These are phyloP conservation scores for Pan troglodytes DNA, from an alignment of 2,113 vertebrate genomes.

Conservation along the genomic window DNA sequence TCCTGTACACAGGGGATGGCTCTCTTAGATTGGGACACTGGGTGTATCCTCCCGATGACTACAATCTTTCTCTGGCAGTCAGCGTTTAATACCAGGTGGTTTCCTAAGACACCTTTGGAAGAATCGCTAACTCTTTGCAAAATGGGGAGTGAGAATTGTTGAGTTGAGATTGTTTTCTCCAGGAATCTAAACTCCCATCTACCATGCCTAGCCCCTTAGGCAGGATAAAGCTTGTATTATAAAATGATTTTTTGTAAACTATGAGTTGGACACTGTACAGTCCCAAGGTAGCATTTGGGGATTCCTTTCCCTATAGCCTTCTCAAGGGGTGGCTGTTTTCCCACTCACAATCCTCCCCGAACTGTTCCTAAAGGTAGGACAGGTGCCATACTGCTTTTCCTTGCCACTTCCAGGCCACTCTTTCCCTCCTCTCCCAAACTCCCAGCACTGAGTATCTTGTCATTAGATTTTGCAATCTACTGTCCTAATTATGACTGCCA, in stretches of 20 bases:
- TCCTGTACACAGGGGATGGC: not conserved
- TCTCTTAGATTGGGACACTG: not conserved
- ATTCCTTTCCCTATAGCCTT: not conserved
- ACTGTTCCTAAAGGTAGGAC: not conserved
- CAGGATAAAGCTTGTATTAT: not conserved
- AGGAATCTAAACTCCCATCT: not conserved
- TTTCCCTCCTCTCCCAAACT: not conserved
- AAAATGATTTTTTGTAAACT: not conserved
- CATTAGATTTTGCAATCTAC: not conserved
- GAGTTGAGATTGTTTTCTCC: not conserved
- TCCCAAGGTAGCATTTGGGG: not conserved
- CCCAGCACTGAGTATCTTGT: not conserved
- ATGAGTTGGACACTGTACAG: not conserved
- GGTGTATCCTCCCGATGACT: accelerated
- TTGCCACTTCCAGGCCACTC: not conserved
- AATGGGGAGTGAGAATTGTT: not conserved
- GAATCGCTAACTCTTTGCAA: not conserved
- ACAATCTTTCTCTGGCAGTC: not conserved
- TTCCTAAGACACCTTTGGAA: not conserved
- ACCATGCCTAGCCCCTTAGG: not conserved
- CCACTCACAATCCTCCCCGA: not conserved
- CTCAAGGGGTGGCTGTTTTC: not conserved
- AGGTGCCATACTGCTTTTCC: not conserved
- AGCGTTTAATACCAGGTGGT: not conserved
- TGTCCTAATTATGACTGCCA: not conserved